These are phyloP conservation scores for Percina caprodes DNA, from an alignment of 2,113 vertebrate species.

Conservation along the genomic window DNA sequence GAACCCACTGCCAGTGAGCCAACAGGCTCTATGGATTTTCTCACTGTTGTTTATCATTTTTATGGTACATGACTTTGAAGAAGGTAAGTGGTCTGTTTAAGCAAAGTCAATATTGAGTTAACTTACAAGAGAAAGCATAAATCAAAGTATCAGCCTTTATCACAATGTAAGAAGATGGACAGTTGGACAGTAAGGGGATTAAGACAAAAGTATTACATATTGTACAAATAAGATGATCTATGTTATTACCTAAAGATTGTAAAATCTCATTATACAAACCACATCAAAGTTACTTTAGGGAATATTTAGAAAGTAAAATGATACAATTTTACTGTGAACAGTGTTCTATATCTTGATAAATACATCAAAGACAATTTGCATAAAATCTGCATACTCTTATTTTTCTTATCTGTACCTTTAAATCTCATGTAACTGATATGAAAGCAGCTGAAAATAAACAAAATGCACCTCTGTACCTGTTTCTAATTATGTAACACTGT, in stretches of 20 bases:
- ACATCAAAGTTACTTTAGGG: neutral
- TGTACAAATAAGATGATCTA: neutral
- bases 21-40: conserved; percentile 20
- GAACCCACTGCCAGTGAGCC: conserved; percentile 17
- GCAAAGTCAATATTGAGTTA: conserved; percentile 60
- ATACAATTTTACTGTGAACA: neutral
- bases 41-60: conserved; percentile 58
- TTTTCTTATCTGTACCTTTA: neutral
- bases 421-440: neutral
- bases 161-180: conserved; percentile 17
- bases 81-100: conserved; percentile 54
- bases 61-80: conserved; percentile 59
- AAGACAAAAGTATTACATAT: conserved; percentile 5
- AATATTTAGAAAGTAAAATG: neutral
- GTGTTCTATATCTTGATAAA: neutral
- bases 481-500: neutral
- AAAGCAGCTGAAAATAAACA: neutral
- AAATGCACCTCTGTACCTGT: neutral
- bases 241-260: neutral
- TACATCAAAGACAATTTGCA: neutral
- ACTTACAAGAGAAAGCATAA: conserved; percentile 48
- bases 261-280: neutral
- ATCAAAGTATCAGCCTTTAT: conserved; percentile 37
- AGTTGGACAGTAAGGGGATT: neutral
- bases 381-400: neutral